Conservation (phyloP, 2,888 invertebrate genomes). For the Lingula anatina region DNA sequence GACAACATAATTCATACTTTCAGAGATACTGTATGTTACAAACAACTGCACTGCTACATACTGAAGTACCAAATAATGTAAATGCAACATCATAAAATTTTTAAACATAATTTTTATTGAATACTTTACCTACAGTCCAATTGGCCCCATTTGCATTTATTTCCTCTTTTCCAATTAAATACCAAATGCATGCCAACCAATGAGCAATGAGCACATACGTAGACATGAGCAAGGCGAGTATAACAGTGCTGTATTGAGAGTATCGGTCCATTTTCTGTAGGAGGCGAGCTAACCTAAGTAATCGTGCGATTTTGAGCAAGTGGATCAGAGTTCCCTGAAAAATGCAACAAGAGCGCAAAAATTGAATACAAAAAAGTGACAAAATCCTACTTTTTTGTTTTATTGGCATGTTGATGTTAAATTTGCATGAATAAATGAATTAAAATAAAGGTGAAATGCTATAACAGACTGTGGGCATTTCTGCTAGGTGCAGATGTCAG, state of each 20-base stretch:
- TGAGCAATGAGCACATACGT: slow-evolving; percentile 91
- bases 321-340: slow-evolving; percentile 61
- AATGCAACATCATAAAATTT: too few relatives aligned
- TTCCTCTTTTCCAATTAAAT: slow-evolving; percentile 88
- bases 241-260: slow-evolving; percentile 91
- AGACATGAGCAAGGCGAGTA: slow-evolving; percentile 87
- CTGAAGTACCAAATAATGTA: too few relatives aligned
- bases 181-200: slow-evolving; percentile 96
- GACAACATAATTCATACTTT: too few relatives aligned
- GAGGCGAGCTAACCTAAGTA: slow-evolving; percentile 80
- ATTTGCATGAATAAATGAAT: too few relatives aligned
- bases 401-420: too few relatives aligned
- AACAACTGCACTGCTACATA: too few relatives aligned
- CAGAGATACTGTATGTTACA: too few relatives aligned
- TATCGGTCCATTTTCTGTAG: slow-evolving; percentile 95
- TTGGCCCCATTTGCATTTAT: slow-evolving; percentile 61
- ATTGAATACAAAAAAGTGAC: neutral
- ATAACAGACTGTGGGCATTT: neutral
- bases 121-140: slow-evolving; percentile 85
- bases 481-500: neutral
- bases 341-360: neutral
- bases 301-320: slow-evolving; percentile 84
- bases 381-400: too few relatives aligned
- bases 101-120: too few relatives aligned
- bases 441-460: neutral